Evolutionary conservation across 2,888 invertebrate genomes (phyloP).

Genomic region (Altica lythri): DNA sequence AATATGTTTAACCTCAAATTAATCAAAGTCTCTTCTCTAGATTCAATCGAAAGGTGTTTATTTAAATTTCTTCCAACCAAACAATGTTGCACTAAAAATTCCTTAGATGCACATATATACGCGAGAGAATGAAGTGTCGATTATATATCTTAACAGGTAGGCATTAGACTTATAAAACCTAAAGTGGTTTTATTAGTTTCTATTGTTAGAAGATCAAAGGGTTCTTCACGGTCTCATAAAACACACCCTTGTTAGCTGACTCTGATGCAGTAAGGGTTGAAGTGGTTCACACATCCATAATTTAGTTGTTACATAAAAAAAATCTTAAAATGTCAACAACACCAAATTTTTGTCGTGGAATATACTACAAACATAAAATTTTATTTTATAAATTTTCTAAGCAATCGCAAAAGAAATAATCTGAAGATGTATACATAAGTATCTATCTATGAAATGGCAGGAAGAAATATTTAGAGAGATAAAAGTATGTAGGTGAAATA

Average conservation of each 20-base stretch:
- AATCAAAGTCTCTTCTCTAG: too few relatives aligned
- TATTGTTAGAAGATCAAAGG: slow-evolving; percentile 27
- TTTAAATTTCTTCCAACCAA: too few relatives aligned
- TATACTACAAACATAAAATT: too few relatives aligned
- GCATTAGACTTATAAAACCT: slow-evolving; percentile 24
- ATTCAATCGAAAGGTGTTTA: too few relatives aligned
- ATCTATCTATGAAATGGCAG: slow-evolving; percentile 4
- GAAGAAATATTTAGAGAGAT: slow-evolving; percentile 18
- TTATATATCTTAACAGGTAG: slow-evolving; percentile 29
- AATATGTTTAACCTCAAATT: too few relatives aligned
- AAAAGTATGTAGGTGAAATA: slow-evolving; percentile 26
- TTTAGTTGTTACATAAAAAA: not conserved
- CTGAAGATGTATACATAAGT: not conserved
- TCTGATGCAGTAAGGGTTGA: slow-evolving; percentile 11
- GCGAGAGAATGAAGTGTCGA: not conserved
- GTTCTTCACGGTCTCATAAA: slow-evolving; percentile 29
- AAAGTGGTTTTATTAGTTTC: slow-evolving; percentile 30
- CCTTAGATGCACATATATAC: too few relatives aligned
- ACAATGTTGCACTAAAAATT: too few relatives aligned
- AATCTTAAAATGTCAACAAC: not conserved
- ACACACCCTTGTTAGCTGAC: slow-evolving; percentile 36
- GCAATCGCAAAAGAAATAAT: not conserved
- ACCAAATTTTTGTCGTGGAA: not conserved
- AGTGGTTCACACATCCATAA: slow-evolving; percentile 20
- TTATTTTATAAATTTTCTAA: too few relatives aligned